These are phyloP conservation scores for Corvus hawaiiensis DNA, from an alignment of 2,113 vertebrate species.

Conservation along the genomic window DNA sequence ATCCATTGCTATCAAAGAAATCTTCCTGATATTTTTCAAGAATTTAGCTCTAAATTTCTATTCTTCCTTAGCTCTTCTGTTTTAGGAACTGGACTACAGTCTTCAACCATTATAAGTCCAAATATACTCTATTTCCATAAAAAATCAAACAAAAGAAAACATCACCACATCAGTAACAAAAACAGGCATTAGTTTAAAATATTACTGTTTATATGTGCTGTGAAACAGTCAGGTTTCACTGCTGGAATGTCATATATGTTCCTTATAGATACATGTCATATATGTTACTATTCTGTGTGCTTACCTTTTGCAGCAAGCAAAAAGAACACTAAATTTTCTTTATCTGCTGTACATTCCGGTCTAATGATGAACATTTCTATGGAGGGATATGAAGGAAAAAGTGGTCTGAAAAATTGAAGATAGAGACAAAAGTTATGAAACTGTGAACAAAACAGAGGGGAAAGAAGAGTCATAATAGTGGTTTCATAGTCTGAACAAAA, in stretches of 20 bases:
- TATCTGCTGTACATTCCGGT: accelerated
- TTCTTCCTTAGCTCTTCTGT: neutral
- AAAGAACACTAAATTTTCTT: neutral
- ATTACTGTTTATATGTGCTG: neutral
- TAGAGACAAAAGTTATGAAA: neutral
- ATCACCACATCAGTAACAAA: neutral
- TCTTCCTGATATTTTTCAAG: neutral
- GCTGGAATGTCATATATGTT: neutral
- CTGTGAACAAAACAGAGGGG: neutral
- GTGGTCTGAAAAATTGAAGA: neutral
- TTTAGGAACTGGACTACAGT: neutral
- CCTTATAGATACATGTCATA: no score
- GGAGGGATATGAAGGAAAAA: neutral
- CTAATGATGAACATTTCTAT: neutral
- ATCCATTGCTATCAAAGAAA: neutral
- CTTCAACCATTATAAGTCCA: neutral
- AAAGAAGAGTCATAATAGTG: neutral
- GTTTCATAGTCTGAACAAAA: neutral
- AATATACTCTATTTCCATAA: neutral
- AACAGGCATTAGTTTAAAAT: neutral
- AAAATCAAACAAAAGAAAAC: neutral
- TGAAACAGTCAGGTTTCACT: neutral
- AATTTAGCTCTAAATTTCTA: neutral
- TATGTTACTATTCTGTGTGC: neutral
- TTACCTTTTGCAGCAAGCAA: neutral